Conservation (phyloP, 2,888 invertebrate species). For the Papilio protenor region DNA sequence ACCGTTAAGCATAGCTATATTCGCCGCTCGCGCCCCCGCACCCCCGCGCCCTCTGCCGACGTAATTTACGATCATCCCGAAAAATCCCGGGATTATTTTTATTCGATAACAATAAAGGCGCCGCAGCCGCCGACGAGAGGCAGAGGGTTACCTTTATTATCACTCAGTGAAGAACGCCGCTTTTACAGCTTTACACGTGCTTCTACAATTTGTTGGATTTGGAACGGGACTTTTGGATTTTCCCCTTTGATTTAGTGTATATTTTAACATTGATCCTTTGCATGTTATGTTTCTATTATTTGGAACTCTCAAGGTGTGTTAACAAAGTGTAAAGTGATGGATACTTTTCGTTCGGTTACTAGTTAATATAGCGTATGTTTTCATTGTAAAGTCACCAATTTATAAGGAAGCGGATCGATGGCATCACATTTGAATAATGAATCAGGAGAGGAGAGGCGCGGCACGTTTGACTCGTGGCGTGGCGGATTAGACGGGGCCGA, state of each 20-base stretch:
- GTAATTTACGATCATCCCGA: constrained; percentile 83
- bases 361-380: neutral
- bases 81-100: constrained; percentile 83
- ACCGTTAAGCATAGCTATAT: constrained; percentile 49
- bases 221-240: constrained; percentile 28
- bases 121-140: constrained; percentile 80
- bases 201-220: constrained; percentile 55
- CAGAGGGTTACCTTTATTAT: constrained; percentile 79
- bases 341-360: neutral
- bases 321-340: neutral
- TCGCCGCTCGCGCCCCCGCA: constrained; percentile 49
- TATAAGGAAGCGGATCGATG: constrained; percentile 11
- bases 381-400: constrained; percentile 49
- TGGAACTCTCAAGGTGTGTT: neutral
- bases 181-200: constrained; percentile 80
- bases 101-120: constrained; percentile 84
- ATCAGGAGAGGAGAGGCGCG: constrained; percentile 36
- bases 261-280: constrained; percentile 45
- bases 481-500: constrained; percentile 77
- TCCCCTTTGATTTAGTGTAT: constrained; percentile 54
- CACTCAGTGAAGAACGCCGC: constrained; percentile 76
- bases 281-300: neutral
- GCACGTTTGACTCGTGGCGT: constrained; percentile 58
- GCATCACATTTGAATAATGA: constrained; percentile 39
- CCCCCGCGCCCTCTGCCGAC: constrained; percentile 71